Base-by-base conservation (phyloP, 1,140 invertebrate species). In the Leptopilina clavipes region DNA sequence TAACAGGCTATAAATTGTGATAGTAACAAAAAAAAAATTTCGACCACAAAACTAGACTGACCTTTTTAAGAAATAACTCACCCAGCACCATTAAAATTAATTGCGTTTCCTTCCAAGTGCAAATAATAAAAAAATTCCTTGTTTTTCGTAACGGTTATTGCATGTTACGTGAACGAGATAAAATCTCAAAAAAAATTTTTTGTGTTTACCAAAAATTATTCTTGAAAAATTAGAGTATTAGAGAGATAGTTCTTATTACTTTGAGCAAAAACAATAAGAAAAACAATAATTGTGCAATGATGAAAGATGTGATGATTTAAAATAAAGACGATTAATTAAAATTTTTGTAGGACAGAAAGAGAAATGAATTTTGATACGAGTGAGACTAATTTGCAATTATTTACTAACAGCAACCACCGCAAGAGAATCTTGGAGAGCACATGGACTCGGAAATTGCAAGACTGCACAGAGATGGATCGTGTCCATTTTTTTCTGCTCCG, bases 401-500 rank as follows among this genome's bases (percentile, higher is more conserved):
- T 11, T 79, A 77, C 76, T 79, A n/a, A 0, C 75, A 89, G 79
- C 85, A 87, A 79, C 70, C 83, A 11, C 79, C 82, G 17, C 87
- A 86, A 73, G 83, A 86, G 74, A 87, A 84, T 73, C 74, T 87
- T 71, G 59, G 81, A 17, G 85, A 89, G 37, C 84, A 84, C 31
- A 79, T 84, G 37, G 86, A 89, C 82, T 76, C 85, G 11, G 86
- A 89, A 12, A 75, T 86, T 37, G 80, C 85, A 8, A 85, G 84
- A 86, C 77, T 88, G 10, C 87, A 89, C 75, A 81, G 86, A 59
- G 87, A 89, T 25, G 84, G 80, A 45, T 72, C 81, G 73, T 90
- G 89, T 76, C 86, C 89, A 12, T 90, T 89, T 73, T 86, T 88
- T 75, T 81, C 86, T 54, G 85, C 87, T n/a, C 83, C 86, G 40